Evolutionary conservation across 37 sponge, comb jelly and placozoan species (phyloP), one percentile per base, ranked within the genome.

Genomic region (Chondrosia reniformis): DNA sequence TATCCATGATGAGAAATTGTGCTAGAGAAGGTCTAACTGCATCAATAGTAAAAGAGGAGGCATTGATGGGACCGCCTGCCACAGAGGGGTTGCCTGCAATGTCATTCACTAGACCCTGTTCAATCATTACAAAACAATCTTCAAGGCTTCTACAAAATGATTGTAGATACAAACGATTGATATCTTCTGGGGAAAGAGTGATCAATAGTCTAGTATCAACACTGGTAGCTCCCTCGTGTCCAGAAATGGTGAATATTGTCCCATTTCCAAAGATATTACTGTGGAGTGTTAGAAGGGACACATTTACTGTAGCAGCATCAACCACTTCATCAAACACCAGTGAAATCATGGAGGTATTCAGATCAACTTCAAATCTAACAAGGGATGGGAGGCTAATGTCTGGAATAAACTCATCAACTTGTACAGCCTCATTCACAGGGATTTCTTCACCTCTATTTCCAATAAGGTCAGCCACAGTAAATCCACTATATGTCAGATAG

Each of bases 251-350:
- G 79, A 83, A 85, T 15, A 40, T 80, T 13, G 33, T 39, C 9
- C 63, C 36, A 55, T 86, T 54, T 30, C 27, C 31, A 24, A 38
- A 33, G 24, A 33, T 36, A 19, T 9, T 45, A 52, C 86, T 79
- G 31, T 83, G 84, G 0, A 93, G 78, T 22, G 46, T 62, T 21
- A 93, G 58, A 21, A 34, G 41, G 4, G 90, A 62, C 67, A 89
- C 80, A 46, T 93, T 89, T 15, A 93, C 64, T 7, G 85, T 67
- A 4, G 10, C 15, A 40, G 85, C 85, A 46, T 89, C 77, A 15
- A 84, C 80, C 17, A 89, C 83, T 66, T 94, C 91, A 85, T 84
- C 61, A 28, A 94, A 82, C 33, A 55, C 79, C 5, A 94, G 76
- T 25, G 77, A 63, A 12, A 89, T 31, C 17, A 88, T 89, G 32